A percentile compares a stretch with the other conserved stretches of the same genome.
These are phyloP conservation scores for Enteromius thamalakanensis DNA, from an alignment of 2,797 vertebrate species.

Conservation along the genomic window DNA sequence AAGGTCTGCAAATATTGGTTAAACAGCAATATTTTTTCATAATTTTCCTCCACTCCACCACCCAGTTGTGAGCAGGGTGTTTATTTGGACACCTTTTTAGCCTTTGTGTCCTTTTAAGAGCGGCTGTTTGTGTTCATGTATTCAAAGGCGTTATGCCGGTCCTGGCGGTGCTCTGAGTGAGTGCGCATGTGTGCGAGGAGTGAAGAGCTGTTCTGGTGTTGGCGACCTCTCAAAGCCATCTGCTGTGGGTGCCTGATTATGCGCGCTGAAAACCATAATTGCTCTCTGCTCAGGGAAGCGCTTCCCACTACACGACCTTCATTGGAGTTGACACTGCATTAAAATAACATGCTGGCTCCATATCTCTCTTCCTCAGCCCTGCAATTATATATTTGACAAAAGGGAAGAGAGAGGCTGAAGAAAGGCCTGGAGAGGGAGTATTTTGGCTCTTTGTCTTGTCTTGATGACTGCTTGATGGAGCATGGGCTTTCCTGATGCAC, in stretches of 20 bases:
- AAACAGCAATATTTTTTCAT: not conserved
- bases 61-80: not conserved
- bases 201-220: slow-evolving; percentile 59
- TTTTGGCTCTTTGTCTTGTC: slow-evolving; percentile 32
- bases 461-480: slow-evolving; percentile 53
- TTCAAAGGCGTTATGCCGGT: slow-evolving; percentile 5
- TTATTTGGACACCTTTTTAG: not conserved
- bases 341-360: slow-evolving; percentile 60
- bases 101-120: slow-evolving; percentile 5
- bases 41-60: not conserved
- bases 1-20: not conserved
- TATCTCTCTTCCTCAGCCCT: slow-evolving; percentile 53
- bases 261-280: slow-evolving; percentile 72
- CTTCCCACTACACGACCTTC: slow-evolving; percentile 62
- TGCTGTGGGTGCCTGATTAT: slow-evolving; percentile 67
- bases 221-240: slow-evolving; percentile 75
- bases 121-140: slow-evolving; percentile 8
- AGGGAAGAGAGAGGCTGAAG: slow-evolving; percentile 16
- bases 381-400: slow-evolving; percentile 51
- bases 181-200: slow-evolving; percentile 36
- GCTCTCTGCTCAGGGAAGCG: slow-evolving; percentile 63
- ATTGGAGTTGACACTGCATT: slow-evolving; percentile 63
- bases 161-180: slow-evolving; percentile 12
- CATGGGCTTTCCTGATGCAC: slow-evolving; percentile 51
- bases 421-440: slow-evolving; percentile 23